These are phyloP conservation scores for Pterophyllum scalare DNA, from an alignment of 2,113 vertebrate species.

Conservation along the genomic window DNA sequence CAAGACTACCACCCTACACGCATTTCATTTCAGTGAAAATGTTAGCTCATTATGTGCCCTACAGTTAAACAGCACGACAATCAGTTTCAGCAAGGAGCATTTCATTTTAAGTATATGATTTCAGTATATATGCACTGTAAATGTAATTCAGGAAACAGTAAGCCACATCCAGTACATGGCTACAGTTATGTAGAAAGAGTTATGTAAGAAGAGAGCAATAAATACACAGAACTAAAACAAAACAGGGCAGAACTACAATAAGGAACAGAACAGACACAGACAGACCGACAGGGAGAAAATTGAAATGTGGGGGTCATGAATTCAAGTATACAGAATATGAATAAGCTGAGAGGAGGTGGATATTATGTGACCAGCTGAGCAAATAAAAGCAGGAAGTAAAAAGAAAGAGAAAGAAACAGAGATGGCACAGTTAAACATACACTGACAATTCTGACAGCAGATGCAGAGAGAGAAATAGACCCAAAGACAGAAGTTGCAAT, in stretches of 20 bases:
- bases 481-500: background rate
- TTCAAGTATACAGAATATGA: constrained; percentile 44
- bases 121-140: background rate
- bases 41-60: background rate
- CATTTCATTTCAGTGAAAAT: background rate
- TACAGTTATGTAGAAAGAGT: constrained; percentile 5
- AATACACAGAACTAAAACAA: background rate
- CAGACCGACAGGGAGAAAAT: background rate
- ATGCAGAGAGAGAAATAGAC: constrained; percentile 30
- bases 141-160: constrained; percentile 4
- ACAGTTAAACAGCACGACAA: background rate
- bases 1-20: background rate
- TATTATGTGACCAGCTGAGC: constrained; percentile 47
- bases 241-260: constrained; percentile 10
- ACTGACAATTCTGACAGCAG: constrained; percentile 45
- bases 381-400: constrained; percentile 20
- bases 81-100: background rate
- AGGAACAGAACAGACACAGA: background rate
- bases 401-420: background rate
- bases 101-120: background rate
- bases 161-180: background rate
- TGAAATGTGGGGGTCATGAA: background rate
- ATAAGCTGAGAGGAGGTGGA: constrained; percentile 48
- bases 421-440: constrained; percentile 16
- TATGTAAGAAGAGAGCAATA: background rate